These are phyloP conservation scores for Drosophila mimica DNA, from an alignment of 2,888 invertebrate genomes.

Conservation along the genomic window DNA sequence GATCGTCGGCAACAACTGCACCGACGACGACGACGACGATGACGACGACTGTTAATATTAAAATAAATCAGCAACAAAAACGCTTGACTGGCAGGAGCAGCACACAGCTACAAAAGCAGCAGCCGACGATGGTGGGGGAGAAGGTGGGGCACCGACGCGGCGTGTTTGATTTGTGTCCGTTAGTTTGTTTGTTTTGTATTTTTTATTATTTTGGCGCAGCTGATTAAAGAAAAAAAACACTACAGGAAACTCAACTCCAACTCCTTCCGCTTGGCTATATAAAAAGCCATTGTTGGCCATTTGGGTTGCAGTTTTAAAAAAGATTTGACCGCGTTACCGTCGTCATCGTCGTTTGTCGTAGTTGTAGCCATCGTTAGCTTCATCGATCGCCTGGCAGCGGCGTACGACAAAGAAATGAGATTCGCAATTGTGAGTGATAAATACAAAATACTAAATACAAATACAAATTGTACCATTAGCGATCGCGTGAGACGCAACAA, in stretches of 20 bases:
- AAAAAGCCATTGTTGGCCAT: slow-evolving; percentile 71
- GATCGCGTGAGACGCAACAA: slow-evolving; percentile 7
- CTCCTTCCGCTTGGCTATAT: slow-evolving; percentile 80
- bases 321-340: slow-evolving; percentile 67
- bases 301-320: slow-evolving; percentile 65
- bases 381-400: slow-evolving; percentile 39
- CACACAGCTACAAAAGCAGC: slow-evolving; percentile 2
- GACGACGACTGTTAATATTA: slow-evolving; percentile 16
- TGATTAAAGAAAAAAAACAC: slow-evolving; percentile 60
- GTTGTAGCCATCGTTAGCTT: slow-evolving; percentile 20
- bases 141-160: slow-evolving; percentile 15
- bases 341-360: slow-evolving; percentile 28
- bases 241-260: slow-evolving; percentile 70
- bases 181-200: slow-evolving; percentile 38
- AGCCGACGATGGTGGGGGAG: neutral
- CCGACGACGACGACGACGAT: slow-evolving; percentile 5
- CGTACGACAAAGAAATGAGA: slow-evolving; percentile 59
- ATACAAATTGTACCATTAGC: neutral
- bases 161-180: slow-evolving; percentile 42
- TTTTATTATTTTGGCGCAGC: slow-evolving; percentile 50
- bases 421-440: slow-evolving; percentile 68
- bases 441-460: slow-evolving; percentile 5
- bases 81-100: slow-evolving; percentile 15
- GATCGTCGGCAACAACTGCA: slow-evolving; percentile 15
- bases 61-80: slow-evolving; percentile 37